Evolutionary conservation across 2,113 vertebrate genomes (phyloP), one percentile per base, ranked within the genome.

Genomic region (Myanophis thanlyinensis): DNA sequence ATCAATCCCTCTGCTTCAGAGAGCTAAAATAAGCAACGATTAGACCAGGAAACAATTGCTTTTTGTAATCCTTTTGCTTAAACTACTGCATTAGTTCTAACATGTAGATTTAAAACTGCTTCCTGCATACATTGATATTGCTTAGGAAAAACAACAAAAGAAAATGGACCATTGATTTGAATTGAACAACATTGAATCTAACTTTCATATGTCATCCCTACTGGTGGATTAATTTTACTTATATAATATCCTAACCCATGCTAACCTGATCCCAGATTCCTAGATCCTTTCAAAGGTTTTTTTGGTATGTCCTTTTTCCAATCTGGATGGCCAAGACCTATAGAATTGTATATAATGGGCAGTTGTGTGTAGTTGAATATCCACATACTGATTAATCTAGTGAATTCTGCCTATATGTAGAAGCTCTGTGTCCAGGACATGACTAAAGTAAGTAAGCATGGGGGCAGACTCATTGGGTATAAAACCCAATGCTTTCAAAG

Each of bases 1-100:
- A 97, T 97, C 97, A 96, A 95, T 97, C 95, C 96, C 95, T 91
- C 90, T 94, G 96, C 93, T 96, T 95, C 95, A 93, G 0, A 0
- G 94, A 93, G 95, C 25, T 95, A 96, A 96, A 95, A 7, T 95
- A 95, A 95, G 96, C 96, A 94, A 96, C 73, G 87, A 91, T 94
- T 96, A 95, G 94, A 94, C 95, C 93, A 85, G 95, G 94, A 96
- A 95, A 91, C 90, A 95, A 97, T 94, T 96, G 91, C 94, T 94
- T 93, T 40, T 86, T 27, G 44, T 62, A 93, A 96, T 89, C 91
- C 93, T 92, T 96, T 95, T 94, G 95, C 95, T 97, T 95, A 93
- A 93, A 92, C n/a, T 59, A 53, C 59, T 93, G 91, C 59, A 89
- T 94, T 92, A 91, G 86, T 89, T 94, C 88, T 87, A 90, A 95